Evolutionary conservation across 2,113 vertebrate species (phyloP).

Genomic region (Sinocyclocheilus anophthalmus): DNA sequence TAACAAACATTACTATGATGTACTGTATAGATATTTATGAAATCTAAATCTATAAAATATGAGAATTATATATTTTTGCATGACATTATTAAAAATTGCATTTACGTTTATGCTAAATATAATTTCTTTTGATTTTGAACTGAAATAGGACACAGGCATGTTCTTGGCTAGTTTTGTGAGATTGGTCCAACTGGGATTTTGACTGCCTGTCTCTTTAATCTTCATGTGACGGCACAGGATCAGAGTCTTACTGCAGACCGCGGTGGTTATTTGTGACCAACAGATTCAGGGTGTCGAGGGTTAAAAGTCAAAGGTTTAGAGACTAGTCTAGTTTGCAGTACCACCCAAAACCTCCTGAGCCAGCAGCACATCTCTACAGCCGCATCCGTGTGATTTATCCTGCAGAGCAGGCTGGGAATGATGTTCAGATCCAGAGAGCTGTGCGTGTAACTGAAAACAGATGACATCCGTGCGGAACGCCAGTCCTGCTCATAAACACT

Average conservation of each 20-base stretch:
- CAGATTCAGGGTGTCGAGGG: neutral
- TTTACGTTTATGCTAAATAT: neutral
- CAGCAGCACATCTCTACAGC: neutral
- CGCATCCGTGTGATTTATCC: neutral
- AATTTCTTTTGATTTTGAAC: neutral
- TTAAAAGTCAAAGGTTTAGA: slow-evolving; percentile 3
- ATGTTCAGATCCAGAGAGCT: neutral
- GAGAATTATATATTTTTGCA: neutral
- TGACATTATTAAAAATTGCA: neutral
- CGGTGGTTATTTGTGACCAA: neutral
- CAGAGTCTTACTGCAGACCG: neutral
- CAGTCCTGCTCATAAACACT: neutral
- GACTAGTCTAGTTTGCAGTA: neutral
- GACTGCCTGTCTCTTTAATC: neutral
- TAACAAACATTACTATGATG: neutral
- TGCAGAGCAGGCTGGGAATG: neutral
- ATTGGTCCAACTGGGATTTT: neutral
- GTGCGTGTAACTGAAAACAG: neutral
- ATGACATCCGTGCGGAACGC: neutral
- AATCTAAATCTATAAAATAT: neutral
- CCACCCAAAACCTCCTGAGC: neutral
- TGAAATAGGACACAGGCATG: neutral
- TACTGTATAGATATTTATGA: neutral
- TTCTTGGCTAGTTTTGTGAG: neutral
- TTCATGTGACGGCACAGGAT: neutral